Base-by-base conservation (phyloP, 1,140 invertebrate genomes). In the Drosophila punjabiensis region DNA sequence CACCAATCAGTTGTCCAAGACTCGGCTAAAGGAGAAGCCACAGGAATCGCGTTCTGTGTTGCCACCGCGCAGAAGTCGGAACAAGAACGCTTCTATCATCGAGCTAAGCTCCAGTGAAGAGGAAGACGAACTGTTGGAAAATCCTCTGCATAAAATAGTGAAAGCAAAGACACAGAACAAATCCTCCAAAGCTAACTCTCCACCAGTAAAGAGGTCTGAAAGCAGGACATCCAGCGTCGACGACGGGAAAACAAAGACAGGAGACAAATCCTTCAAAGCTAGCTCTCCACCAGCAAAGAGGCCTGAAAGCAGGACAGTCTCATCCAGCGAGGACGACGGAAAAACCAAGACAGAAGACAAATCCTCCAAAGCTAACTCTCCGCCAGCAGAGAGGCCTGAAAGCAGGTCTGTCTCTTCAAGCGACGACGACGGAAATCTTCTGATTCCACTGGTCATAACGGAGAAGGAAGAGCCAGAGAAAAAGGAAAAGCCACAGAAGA, bases 91-190 rank as follows among this genome's bases (percentile, higher is more conserved):
- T 41, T 76, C 82, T 8, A 81, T 92, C 8, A 83, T 92, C 14
- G 91, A 92, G 48, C 33, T 92, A n/a, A 87, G 77, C 52, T 76
- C 81, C 28, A 83, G 78, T 32, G 78, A 82, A 7, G 37, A 71
- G 5, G 73, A 62, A 24, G 55, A 70, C 8, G 45, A 28, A 24
- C 28, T 28, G 8, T 24, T 56, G 53, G 13, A 11, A 1, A 33
- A 52, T 8, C 30, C 8, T n/a, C 37, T 13, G 9, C 5, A 1
- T 9, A 32, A 16, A 28, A 5, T 1, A 24, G 5, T 30, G 0
- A 14, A 48, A 20, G 4, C 9, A 6, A 50, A 18, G 8, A n/a
- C 28, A 16, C 2, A 24, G n/a, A 16, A 55, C 7, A 14, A 55
- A 24, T 50, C 48, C 48, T 32, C 24, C 24, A 50, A 50, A 30